These are phyloP conservation scores for Paradisaea rubra DNA, from an alignment of 2,113 vertebrate genomes.

Conservation along the genomic window DNA sequence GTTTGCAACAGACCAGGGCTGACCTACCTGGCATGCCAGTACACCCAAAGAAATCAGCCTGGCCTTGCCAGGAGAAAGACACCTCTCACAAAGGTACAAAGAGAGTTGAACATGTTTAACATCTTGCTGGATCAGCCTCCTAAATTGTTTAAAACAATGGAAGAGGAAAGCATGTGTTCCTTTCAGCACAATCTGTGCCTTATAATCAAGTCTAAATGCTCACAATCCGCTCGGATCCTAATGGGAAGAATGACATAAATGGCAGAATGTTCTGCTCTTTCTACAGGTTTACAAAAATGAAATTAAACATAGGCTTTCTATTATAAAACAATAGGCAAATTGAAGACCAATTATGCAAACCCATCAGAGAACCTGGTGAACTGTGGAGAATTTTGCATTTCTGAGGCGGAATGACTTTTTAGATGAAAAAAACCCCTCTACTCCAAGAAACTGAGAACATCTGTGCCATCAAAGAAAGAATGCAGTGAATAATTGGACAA, in stretches of 20 bases:
- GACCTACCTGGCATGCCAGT: neutral
- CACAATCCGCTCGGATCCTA: conserved; percentile 7
- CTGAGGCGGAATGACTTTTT: conserved; percentile 67
- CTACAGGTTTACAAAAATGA: conserved; percentile 73
- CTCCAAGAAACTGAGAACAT: conserved; percentile 79
- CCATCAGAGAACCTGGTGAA: conserved; percentile 70
- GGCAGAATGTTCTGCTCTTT: conserved; percentile 58
- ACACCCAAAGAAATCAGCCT: neutral
- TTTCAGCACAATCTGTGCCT: conserved; percentile 35
- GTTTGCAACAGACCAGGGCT: neutral
- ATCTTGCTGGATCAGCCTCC: conserved; percentile 17
- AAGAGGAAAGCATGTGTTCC: neutral
- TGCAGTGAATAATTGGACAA: conserved; percentile 78
- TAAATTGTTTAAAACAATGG: conserved; percentile 19
- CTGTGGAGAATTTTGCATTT: conserved; percentile 73
- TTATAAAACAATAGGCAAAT: conserved; percentile 77
- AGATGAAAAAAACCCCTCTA: conserved; percentile 51
- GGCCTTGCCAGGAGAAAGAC: neutral
- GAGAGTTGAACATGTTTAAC: neutral
- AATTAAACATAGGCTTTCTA: conserved; percentile 72
- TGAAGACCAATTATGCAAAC: conserved; percentile 78
- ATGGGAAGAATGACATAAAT: conserved; percentile 59
- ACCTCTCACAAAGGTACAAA: neutral
- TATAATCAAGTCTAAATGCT: neutral
- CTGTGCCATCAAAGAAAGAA: conserved; percentile 76